These are phyloP conservation scores for Enteromius trimaculatus DNA, from an alignment of 2,797 vertebrate genomes.

Conservation along the genomic window DNA sequence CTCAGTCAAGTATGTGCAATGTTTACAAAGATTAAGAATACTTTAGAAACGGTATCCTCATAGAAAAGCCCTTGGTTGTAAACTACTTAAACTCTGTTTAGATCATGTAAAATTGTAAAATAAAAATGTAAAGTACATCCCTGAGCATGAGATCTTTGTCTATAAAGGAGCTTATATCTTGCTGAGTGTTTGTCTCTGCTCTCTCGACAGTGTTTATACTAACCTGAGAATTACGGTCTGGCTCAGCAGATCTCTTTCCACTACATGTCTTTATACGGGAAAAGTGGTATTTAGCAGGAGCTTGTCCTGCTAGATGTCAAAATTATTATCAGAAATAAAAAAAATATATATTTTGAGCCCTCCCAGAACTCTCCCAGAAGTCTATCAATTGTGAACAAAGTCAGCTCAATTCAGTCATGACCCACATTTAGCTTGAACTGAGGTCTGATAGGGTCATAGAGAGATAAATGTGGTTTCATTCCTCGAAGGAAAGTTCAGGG, in stretches of 20 bases:
- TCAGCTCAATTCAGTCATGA: conserved; percentile 9
- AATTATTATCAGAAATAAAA: background rate
- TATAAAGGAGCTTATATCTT: background rate
- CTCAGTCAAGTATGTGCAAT: no score
- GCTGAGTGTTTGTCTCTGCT: conserved; percentile 11
- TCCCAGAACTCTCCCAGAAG: background rate
- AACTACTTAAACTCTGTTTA: background rate
- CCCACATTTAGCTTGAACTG: background rate
- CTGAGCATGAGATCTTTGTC: background rate
- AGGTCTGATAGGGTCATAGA: background rate
- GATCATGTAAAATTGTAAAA: background rate
- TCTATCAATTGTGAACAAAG: background rate
- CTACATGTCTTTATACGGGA: background rate
- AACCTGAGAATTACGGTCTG: background rate
- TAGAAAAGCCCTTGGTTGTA: background rate
- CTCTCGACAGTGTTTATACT: conserved; percentile 1
- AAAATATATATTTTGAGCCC: background rate
- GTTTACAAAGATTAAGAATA: background rate
- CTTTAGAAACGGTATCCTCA: background rate
- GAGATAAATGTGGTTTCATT: background rate
- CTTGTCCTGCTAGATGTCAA: background rate
- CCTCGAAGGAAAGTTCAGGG: background rate
- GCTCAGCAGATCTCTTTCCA: background rate
- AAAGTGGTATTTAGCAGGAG: background rate
- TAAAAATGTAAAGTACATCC: background rate